Evolutionary conservation across 2,888 invertebrate genomes (phyloP).

Genomic region (Lithophane socia): DNA sequence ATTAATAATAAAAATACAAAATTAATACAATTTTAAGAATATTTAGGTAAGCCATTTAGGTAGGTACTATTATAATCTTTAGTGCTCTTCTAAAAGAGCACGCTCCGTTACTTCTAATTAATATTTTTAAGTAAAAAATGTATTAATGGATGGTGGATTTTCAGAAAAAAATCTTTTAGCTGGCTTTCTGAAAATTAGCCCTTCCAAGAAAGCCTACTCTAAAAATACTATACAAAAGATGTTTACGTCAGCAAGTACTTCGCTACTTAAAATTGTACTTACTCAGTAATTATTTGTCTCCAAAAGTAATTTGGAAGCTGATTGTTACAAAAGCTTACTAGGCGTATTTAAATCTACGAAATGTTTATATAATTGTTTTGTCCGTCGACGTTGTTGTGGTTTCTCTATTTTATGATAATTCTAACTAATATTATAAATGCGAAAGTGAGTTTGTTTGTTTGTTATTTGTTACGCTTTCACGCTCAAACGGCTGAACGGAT

Average conservation of each 20-base stretch:
- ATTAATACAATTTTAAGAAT: no score
- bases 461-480: no score
- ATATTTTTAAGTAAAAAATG: no score
- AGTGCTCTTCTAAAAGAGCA: no score
- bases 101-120: no score
- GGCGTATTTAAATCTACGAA: slow-evolving; percentile 22
- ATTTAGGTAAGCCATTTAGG: no score
- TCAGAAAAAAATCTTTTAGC: neutral
- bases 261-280: neutral
- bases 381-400: neutral
- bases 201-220: neutral
- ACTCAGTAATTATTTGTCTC: slow-evolving; percentile 25
- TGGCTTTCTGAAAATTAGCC: neutral
- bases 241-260: slow-evolving; percentile 15
- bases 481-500: no score
- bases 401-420: neutral
- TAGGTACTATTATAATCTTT: no score
- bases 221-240: slow-evolving; percentile 1
- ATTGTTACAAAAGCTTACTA: slow-evolving; percentile 24
- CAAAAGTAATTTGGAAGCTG: slow-evolving; percentile 28
- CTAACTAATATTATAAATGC: no score
- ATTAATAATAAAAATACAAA: no score
- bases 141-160: neutral
- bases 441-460: no score
- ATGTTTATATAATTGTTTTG: neutral